Conservation (phyloP, 2,797 vertebrate genomes). For the Halcyon leucocephala region DNA sequence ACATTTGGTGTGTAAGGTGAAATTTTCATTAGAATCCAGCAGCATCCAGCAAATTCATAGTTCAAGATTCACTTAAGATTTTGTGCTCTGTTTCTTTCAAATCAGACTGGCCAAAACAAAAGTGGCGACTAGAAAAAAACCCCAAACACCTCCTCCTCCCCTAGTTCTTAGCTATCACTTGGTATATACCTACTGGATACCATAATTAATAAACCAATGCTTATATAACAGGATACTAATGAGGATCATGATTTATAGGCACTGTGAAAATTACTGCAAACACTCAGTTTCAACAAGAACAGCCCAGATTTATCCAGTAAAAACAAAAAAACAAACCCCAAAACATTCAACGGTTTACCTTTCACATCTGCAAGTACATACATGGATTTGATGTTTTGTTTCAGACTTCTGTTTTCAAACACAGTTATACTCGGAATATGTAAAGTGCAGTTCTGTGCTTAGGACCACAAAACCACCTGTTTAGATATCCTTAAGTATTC, state of each 20-base stretch:
- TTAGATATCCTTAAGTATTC: not conserved
- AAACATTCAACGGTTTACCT: not conserved
- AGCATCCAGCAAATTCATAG: not conserved
- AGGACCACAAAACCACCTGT: not conserved
- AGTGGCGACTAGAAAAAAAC: not conserved
- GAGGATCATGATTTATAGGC: not conserved
- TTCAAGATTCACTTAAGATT: not conserved
- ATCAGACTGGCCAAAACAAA: not conserved
- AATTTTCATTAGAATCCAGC: not conserved
- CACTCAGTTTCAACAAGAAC: not conserved
- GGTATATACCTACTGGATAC: fast-evolving
- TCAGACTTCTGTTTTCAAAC: not conserved
- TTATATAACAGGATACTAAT: not conserved
- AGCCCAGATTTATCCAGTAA: not conserved
- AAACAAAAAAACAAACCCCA: not conserved
- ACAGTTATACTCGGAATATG: not conserved
- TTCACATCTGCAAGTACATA: not conserved
- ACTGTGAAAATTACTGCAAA: not conserved
- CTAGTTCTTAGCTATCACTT: not conserved
- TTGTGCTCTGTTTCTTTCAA: not conserved
- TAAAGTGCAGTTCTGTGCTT: not conserved
- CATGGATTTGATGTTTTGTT: not conserved
- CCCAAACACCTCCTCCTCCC: fast-evolving
- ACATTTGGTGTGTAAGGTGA: not conserved
- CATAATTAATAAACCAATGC: not conserved